These are phyloP conservation scores for Prionace glauca DNA, from an alignment of 2,797 vertebrate genomes.

Conservation along the genomic window DNA sequence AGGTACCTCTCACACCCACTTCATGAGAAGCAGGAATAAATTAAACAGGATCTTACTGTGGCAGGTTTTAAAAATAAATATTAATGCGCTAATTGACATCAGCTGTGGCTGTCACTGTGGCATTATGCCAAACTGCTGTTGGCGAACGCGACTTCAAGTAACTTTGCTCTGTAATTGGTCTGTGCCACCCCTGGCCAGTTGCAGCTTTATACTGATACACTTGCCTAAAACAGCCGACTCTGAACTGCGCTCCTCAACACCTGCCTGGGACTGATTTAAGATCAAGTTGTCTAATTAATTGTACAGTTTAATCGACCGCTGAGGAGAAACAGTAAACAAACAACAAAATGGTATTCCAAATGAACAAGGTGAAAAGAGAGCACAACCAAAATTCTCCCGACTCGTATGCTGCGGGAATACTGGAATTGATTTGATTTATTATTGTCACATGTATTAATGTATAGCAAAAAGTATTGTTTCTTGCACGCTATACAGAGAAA, in stretches of 20 bases:
- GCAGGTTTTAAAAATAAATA: conserved; percentile 24
- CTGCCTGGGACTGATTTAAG: not conserved
- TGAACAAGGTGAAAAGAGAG: not conserved
- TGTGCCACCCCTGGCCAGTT: not conserved
- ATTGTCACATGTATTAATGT: too few species aligned
- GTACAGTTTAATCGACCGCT: not conserved
- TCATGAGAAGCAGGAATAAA: not conserved
- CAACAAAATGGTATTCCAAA: not conserved
- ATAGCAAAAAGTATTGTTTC: too few species aligned
- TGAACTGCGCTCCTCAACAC: not conserved
- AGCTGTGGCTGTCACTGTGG: not conserved
- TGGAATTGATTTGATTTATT: too few species aligned
- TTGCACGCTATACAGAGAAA: too few species aligned
- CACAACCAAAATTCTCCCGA: too few species aligned
- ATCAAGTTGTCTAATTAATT: not conserved
- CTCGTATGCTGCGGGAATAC: too few species aligned
- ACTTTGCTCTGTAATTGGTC: not conserved
- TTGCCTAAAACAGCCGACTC: not conserved
- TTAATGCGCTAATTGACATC: conserved; percentile 7
- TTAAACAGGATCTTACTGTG: conserved; percentile 4
- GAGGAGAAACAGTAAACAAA: not conserved
- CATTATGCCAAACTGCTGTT: not conserved
- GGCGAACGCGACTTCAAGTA: not conserved
- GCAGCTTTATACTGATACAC: not conserved
- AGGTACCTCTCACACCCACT: not conserved